phyloP scores from a whole-genome alignment of 2,888 invertebrate genomes.

The Pseudococcus longispinus region DNA sequence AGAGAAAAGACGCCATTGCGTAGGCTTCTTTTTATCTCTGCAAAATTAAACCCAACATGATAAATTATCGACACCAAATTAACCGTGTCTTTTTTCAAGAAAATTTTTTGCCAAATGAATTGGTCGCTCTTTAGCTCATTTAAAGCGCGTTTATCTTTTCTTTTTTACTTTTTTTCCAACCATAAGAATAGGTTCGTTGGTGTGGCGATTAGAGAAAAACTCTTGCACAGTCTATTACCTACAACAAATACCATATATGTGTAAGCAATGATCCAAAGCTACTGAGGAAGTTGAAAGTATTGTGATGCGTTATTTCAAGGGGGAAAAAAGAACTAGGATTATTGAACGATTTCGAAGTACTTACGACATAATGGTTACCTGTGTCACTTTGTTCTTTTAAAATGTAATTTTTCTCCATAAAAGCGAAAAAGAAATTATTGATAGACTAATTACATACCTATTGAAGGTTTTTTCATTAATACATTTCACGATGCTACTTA shows the following conservation, averaged over 20 bases:
- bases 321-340: neutral
- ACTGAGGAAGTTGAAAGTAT: neutral
- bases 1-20: conserved; percentile 5
- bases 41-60: conserved; percentile 51
- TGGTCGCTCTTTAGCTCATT: conserved; percentile 17
- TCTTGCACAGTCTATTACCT: neutral
- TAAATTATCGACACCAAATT: conserved; percentile 55
- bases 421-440: neutral
- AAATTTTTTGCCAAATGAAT: conserved; percentile 29
- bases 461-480: neutral
- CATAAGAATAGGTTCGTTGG: neutral
- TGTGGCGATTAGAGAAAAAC: neutral
- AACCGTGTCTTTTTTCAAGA: conserved; percentile 43
- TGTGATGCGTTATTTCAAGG: neutral
- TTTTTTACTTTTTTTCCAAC: neutral
- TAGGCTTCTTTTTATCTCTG: conserved; percentile 48
- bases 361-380: too few species aligned
- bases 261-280: neutral
- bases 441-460: neutral
- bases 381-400: too few species aligned
- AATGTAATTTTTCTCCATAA: too few species aligned
- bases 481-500: neutral
- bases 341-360: neutral
- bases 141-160: conserved; percentile 10
- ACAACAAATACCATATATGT: neutral